phyloP scores from a whole-genome alignment of 2,888 invertebrate genomes.

The Melikaiella ostensackeni region DNA sequence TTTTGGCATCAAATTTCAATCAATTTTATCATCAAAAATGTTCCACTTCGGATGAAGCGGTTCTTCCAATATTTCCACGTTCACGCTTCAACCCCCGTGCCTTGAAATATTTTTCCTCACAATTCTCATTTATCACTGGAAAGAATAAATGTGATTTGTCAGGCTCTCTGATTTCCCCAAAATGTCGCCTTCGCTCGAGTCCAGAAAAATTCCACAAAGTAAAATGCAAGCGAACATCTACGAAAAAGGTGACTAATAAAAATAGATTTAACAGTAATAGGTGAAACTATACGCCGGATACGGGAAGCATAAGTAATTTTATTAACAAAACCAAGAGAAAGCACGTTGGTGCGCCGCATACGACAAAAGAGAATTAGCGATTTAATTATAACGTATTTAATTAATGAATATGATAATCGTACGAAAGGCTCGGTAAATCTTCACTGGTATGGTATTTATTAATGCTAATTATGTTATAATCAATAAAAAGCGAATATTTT shows the following conservation, averaged over 20 bases:
- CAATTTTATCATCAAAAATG: neutral
- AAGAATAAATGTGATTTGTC: conserved; percentile 6
- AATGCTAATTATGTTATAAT: neutral
- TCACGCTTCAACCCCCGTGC: conserved; percentile 39
- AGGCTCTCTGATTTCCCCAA: neutral
- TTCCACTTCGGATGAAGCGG: neutral
- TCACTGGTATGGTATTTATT: conserved; percentile 23
- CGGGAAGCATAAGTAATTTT: neutral
- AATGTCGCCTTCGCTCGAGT: neutral
- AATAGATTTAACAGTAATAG: conserved; percentile 17
- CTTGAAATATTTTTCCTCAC: conserved; percentile 31
- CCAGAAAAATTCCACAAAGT: neutral
- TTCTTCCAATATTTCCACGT: conserved; percentile 27
- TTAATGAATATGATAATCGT: conserved; percentile 18
- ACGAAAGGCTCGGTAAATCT: conserved; percentile 17
- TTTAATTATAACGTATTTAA: conserved; percentile 30
- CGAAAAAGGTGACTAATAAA: conserved; percentile 2
- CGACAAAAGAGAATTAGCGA: conserved; percentile 31
- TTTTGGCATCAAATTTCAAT: too few relatives aligned
- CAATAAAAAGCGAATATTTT: neutral
- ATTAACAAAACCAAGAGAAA: conserved; percentile 29
- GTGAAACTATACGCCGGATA: neutral
- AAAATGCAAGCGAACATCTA: conserved; percentile 9
- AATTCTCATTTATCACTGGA: neutral
- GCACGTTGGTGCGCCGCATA: conserved; percentile 28